These are phyloP conservation scores for Formica selysi DNA, from an alignment of 1,140 invertebrate species.

Conservation along the genomic window DNA sequence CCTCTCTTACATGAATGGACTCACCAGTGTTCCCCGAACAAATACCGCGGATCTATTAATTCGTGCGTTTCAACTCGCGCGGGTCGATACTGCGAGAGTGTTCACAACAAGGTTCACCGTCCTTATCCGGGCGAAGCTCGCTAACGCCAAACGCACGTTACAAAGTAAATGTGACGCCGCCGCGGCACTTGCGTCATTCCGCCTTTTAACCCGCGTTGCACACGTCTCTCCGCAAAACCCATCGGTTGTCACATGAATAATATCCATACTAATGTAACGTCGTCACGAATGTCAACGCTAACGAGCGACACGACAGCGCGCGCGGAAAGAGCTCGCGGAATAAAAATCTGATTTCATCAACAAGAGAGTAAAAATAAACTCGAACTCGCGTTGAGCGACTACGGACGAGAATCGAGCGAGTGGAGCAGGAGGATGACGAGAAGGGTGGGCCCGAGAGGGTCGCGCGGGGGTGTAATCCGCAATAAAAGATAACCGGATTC, in stretches of 20 bases:
- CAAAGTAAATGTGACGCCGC: slow-evolving; percentile 31
- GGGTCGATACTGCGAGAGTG: slow-evolving; percentile 36
- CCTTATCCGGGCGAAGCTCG: slow-evolving; percentile 34
- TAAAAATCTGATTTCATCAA: slow-evolving; percentile 54
- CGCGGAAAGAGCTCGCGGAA: slow-evolving; percentile 11
- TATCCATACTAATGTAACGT: slow-evolving; percentile 40
- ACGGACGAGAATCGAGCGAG: neutral
- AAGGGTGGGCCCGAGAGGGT: too few species aligned
- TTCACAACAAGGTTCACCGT: slow-evolving; percentile 34
- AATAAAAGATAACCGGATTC: slow-evolving; percentile 68
- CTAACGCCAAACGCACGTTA: slow-evolving; percentile 26
- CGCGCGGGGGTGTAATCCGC: slow-evolving; percentile 19
- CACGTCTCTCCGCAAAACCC: neutral
- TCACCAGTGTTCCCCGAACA: slow-evolving; percentile 25
- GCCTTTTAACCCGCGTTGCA: neutral
- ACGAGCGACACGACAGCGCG: slow-evolving; percentile 26
- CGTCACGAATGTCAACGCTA: slow-evolving; percentile 38
- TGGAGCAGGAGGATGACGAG: neutral
- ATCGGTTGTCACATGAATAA: slow-evolving; percentile 40
- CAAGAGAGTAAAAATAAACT: slow-evolving; percentile 35
- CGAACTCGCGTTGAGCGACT: slow-evolving; percentile 33
- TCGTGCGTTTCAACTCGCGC: neutral
- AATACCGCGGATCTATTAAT: slow-evolving; percentile 58
- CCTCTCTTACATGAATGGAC: slow-evolving; percentile 35
- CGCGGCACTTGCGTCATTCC: neutral